Evolutionary conservation across 2,888 invertebrate genomes (phyloP), one percentile per base, ranked within the genome.

Genomic region (Idaea biselata): DNA sequence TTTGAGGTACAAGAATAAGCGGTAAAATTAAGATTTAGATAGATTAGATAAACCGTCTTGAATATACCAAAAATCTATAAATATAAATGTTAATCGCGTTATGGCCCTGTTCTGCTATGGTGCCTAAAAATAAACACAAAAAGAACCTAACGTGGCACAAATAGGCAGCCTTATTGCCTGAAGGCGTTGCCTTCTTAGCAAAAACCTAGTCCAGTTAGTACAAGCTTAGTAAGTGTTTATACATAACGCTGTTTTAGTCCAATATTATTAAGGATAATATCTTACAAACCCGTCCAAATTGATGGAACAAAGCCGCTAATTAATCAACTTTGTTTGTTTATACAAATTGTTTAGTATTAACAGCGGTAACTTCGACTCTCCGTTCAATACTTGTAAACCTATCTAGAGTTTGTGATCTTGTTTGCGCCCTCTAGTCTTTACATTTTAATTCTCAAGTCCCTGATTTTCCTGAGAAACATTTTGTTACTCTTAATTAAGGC

Each of bases 241-340:
- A 44, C 14, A 33, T 33, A 44, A 44, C 14, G 44, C 44, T 14
- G 44, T 11, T 44, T 3, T 25, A 25, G 25, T 25, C 25, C 25
- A 25, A 25, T 25, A 44, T 14, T 44, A 44, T 7, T 44, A 65
- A 70, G 73, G 74, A 77, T 79, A 77, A 68, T 64, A 70, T 76
- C 76, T 78, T 73, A 79, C 78, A 78, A 83, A 75, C 75, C 83
- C 77, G 74, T 77, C 81, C 74, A 78, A 77, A 73, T 80, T 78
- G 72, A 80, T 76, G 73, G 77, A 73, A 79, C 74, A 76, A 69
- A 71, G 68, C 73, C 68, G 74, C 76, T 81, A 79, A 83, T 84
- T 83, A 83, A 83, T 83, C 79, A 79, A 78, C 72, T 76, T 76
- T 79, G 73, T 75, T 76, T 76, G 65, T 72, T 72, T 75, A 68